Conservation (phyloP, 2,797 vertebrate species). For the Smutsia temminckii region DNA sequence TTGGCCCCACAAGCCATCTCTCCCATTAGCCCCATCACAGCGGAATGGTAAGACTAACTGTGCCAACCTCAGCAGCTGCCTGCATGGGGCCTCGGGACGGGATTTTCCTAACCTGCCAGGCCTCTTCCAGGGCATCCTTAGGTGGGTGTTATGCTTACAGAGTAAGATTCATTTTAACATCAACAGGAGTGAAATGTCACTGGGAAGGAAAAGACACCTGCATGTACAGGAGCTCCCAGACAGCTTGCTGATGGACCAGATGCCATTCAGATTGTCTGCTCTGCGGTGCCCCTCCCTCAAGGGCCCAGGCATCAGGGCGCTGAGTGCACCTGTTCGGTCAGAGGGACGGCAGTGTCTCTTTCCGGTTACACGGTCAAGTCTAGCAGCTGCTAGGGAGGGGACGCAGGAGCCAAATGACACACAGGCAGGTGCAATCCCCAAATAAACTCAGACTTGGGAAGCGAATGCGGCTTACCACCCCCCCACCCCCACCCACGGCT, state of each 20-base stretch:
- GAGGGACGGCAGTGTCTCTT: not conserved
- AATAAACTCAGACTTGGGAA: not conserved
- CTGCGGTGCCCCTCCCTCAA: not conserved
- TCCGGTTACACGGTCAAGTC: not conserved
- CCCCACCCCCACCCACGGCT: too few species aligned
- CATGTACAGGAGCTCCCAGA: not conserved
- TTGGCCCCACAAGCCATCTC: not conserved
- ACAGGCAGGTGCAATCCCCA: not conserved
- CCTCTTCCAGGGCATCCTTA: not conserved
- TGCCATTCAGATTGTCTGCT: not conserved
- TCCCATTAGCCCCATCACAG: not conserved
- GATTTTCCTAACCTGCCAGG: not conserved
- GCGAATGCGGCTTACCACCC: not conserved
- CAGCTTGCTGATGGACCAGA: not conserved
- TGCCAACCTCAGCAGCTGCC: too few species aligned
- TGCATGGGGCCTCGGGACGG: fast-evolving
- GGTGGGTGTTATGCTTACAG: not conserved
- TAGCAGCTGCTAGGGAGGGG: not conserved
- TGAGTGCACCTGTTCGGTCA: fast-evolving
- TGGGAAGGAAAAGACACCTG: not conserved
- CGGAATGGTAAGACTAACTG: fast-evolving
- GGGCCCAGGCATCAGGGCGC: not conserved
- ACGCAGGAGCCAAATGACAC: not conserved
- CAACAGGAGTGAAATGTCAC: not conserved
- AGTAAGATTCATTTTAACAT: fast-evolving